A percentile compares a stretch with the other conserved stretches of the same genome.
These are phyloP conservation scores for Macroglossus sobrinus DNA, from an alignment of 2,113 vertebrate species.

Conservation along the genomic window DNA sequence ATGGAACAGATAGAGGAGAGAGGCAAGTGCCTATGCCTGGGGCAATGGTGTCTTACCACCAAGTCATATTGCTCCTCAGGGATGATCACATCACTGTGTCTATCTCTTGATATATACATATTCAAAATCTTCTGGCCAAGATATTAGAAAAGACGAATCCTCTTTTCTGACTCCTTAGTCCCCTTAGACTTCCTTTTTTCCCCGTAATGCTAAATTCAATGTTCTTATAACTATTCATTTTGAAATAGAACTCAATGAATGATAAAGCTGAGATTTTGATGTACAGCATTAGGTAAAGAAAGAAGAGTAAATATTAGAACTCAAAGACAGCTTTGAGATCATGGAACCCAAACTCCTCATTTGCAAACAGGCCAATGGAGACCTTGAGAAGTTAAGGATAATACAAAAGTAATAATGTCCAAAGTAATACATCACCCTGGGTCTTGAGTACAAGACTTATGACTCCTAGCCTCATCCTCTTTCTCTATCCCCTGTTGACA, in stretches of 20 bases:
- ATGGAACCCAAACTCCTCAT: neutral
- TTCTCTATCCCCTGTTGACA: neutral
- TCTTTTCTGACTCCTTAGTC: neutral
- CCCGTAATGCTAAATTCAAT: neutral
- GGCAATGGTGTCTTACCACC: neutral
- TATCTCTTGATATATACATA: neutral
- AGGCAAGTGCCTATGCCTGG: neutral
- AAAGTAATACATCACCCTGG: neutral
- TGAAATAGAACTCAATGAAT: neutral
- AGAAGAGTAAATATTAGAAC: neutral
- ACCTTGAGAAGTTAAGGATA: neutral
- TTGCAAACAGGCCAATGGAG: neutral
- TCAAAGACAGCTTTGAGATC: neutral
- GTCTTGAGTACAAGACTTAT: neutral
- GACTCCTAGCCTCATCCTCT: neutral
- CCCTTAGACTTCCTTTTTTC: neutral
- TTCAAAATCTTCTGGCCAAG: neutral
- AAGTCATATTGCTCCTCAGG: neutral
- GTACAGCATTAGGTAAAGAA: neutral
- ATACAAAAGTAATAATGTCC: neutral
- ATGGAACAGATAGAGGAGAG: neutral
- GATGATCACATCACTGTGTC: rapidly evolving
- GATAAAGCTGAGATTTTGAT: neutral
- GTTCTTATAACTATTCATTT: neutral
- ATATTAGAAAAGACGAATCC: neutral